Percentiles rank a stretch among this genome's conserved stretches.
These are phyloP conservation scores for Turritopsis dohrnii DNA, from an alignment of 30 jellyfish, hydroid and myxozoan genomes.

Conservation along the genomic window DNA sequence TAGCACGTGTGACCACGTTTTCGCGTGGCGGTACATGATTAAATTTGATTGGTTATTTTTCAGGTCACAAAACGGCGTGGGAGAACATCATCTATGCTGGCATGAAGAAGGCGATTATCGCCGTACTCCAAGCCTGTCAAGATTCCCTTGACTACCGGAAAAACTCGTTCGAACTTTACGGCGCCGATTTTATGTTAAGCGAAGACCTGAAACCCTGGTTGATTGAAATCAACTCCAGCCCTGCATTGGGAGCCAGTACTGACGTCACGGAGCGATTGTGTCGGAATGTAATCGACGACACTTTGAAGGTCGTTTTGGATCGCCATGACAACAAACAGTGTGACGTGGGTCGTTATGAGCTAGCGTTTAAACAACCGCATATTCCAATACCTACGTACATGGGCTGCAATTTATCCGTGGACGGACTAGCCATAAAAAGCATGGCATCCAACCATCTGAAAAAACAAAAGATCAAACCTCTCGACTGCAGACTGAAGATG, in stretches of 20 bases:
- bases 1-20: too few relatives aligned
- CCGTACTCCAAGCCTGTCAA: constrained; percentile 69
- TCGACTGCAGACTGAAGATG: not conserved
- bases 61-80: constrained; percentile 47
- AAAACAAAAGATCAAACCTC: not conserved
- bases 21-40: too few relatives aligned
- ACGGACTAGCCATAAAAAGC: constrained; percentile 61
- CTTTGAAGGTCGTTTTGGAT: constrained; percentile 80
- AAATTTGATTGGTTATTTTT: not conserved
- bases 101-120: constrained; percentile 62
- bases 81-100: constrained; percentile 74
- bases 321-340: constrained; percentile 69
- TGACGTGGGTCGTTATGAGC: constrained; percentile 85
- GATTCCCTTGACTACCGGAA: constrained; percentile 78
- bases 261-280: constrained; percentile 77
- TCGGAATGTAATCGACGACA: constrained; percentile 80
- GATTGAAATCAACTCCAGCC: constrained; percentile 92
- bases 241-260: constrained; percentile 94
- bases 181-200: constrained; percentile 93
- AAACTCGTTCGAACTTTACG: constrained; percentile 89
- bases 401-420: constrained; percentile 68
- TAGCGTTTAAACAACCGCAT: constrained; percentile 74
- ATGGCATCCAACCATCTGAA: constrained; percentile 3
- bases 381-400: constrained; percentile 70
- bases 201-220: constrained; percentile 78